Evolutionary conservation across 2,113 vertebrate genomes (phyloP), one percentile per base, ranked within the genome.

Genomic region (Erinaceus europaeus): DNA sequence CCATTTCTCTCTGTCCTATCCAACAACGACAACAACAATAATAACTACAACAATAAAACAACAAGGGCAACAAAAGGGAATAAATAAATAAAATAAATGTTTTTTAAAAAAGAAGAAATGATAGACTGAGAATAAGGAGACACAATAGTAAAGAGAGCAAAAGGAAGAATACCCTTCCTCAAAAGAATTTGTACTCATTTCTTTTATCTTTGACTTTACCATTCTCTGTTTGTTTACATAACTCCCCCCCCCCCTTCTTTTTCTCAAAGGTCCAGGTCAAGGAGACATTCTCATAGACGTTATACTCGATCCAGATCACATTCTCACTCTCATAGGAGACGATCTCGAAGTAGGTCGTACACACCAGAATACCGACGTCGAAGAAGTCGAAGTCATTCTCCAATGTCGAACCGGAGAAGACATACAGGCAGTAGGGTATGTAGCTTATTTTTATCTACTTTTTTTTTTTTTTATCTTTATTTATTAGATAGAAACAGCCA

Each of bases 401-500:
- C 98, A 14, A 98, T 98, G 97, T 99, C 98, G 48, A 98, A 97
- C 96, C 97, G 98, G 36, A 98, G 98, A 90, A 97, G 97, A 79
- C 98, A 98, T 90, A 96, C 97, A 85, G 98, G 98, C 94, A 98
- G 98, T 97, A 98, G 98, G 97, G 99, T 99, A 97, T 96, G 98
- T 98, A 62, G 12, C 85, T 90, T 86, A 9, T 46, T 23, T 52
- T 53, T 53, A 23, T 21, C 52, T 53, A 21, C 52, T 23, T 53
- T 53, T 4, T 53, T 14, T 14, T 53, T 23, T 53, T 23, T 23
- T 53, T 53, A 8, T 53, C 18, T 14, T 53, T 23, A 9, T 17
- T 52, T n/a, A n/a, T n/a, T n/a, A n/a, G n/a, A n/a, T n/a, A n/a
- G n/a, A n/a, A n/a, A n/a, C n/a, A n/a, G n/a, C n/a, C n/a, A n/a